Percentiles rank a stretch among this genome's conserved stretches.
Evolutionary conservation across 2,797 vertebrate genomes (phyloP).

Genomic region (Halcyon badia): DNA sequence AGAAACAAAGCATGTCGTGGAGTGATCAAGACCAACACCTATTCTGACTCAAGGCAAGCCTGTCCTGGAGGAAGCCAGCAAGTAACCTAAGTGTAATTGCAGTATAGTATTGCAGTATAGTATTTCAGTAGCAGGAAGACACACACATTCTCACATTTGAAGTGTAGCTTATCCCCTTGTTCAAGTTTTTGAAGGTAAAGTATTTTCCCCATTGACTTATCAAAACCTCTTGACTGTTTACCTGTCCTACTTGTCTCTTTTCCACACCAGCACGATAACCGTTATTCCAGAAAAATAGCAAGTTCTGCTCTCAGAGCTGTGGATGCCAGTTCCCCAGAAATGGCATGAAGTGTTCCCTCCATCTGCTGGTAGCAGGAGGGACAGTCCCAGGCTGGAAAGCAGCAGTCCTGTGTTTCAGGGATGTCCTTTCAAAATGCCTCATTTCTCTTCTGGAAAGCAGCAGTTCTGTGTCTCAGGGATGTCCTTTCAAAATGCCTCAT

Average conservation of each 20-base stretch:
- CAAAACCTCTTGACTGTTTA: neutral
- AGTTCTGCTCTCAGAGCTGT: neutral
- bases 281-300: neutral
- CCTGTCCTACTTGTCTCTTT: neutral
- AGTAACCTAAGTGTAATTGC: neutral
- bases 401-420: neutral
- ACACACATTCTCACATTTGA: neutral
- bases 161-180: neutral
- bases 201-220: neutral
- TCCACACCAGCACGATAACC: neutral
- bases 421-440: neutral
- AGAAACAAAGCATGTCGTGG: neutral
- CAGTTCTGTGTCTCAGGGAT: rapidly evolving
- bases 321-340: neutral
- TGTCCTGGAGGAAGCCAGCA: neutral
- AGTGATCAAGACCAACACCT: neutral
- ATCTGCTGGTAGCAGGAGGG: slow-evolving; percentile 14
- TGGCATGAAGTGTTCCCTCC: neutral
- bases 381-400: neutral
- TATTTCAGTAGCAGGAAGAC: neutral
- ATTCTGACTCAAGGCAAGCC: neutral
- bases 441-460: neutral
- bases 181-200: neutral
- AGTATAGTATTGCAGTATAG: neutral
- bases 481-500: neutral